Evolutionary conservation across 2,888 invertebrate genomes (phyloP).

Genomic region (Lymantria dispar): DNA sequence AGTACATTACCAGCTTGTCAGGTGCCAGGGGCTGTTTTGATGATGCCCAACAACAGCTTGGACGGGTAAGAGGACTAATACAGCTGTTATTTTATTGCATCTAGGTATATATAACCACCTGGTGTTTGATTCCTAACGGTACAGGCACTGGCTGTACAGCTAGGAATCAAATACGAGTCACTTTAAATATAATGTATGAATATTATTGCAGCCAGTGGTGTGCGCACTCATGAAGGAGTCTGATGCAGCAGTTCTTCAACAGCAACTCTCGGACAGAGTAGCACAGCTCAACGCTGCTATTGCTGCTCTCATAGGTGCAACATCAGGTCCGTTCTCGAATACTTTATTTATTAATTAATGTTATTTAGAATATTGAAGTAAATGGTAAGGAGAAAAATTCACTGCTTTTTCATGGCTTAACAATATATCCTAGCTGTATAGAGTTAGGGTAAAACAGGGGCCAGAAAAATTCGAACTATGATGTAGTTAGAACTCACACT

Average conservation of each 20-base stretch:
- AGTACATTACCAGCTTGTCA: slow-evolving; percentile 18
- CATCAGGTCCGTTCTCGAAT: slow-evolving; percentile 21
- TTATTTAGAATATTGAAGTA: no score
- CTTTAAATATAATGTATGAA: not conserved
- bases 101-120: no score
- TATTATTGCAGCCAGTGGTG: slow-evolving; percentile 6
- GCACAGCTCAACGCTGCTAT: slow-evolving; percentile 38
- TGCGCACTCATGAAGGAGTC: slow-evolving; percentile 9
- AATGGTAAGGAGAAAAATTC: no score
- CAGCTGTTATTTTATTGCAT: no score
- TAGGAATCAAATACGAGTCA: not conserved
- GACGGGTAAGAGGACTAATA: slow-evolving; percentile 12
- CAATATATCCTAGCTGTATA: no score
- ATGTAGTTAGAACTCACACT: no score
- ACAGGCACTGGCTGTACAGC: not conserved
- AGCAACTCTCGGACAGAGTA: slow-evolving; percentile 18
- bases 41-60: slow-evolving; percentile 15
- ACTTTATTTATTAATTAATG: no score
- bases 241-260: slow-evolving; percentile 10
- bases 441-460: no score
- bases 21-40: slow-evolving; percentile 14
- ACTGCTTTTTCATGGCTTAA: no score
- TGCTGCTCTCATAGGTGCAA: slow-evolving; percentile 34
- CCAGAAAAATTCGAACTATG: no score
- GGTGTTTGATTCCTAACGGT: no score